phyloP scores from a whole-genome alignment of 2,888 invertebrate species.

The Eumacrocentrus americanus region DNA sequence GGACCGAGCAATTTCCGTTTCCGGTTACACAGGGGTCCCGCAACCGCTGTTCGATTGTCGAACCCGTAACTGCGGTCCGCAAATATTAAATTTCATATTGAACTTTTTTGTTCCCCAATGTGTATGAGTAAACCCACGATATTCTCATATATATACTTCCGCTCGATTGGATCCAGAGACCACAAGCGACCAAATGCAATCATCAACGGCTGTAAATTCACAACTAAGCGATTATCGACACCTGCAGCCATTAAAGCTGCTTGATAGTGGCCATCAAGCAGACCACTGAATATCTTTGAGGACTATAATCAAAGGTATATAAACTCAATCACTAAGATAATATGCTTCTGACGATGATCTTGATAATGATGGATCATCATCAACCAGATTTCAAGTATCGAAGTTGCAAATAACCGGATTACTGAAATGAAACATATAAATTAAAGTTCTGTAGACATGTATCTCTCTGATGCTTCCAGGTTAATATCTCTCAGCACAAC shows the following conservation, averaged over 20 bases:
- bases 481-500: constrained; percentile 2
- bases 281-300: no score
- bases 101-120: not conserved
- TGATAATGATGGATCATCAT: no score
- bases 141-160: not conserved
- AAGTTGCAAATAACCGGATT: constrained; percentile 38
- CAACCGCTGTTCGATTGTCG: constrained; percentile 8
- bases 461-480: constrained; percentile 5
- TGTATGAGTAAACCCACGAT: no score
- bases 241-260: no score
- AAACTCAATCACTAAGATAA: no score
- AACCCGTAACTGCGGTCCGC: constrained; percentile 3
- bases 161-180: constrained; percentile 7
- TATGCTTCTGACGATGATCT: no score
- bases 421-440: not conserved
- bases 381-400: constrained; percentile 35
- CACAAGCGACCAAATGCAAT: constrained; percentile 8
- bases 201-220: not conserved
- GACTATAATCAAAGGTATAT: no score
- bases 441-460: no score
- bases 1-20: constrained; percentile 31
- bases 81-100: constrained; percentile 9
- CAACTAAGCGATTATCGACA: not conserved
- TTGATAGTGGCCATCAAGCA: no score
- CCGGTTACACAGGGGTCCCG: constrained; percentile 29